A percentile compares a stretch with the other conserved stretches of the same genome.
phyloP scores from a whole-genome alignment of 2,888 invertebrate genomes.

The Scaptodrosophila latifasciaeformis region DNA sequence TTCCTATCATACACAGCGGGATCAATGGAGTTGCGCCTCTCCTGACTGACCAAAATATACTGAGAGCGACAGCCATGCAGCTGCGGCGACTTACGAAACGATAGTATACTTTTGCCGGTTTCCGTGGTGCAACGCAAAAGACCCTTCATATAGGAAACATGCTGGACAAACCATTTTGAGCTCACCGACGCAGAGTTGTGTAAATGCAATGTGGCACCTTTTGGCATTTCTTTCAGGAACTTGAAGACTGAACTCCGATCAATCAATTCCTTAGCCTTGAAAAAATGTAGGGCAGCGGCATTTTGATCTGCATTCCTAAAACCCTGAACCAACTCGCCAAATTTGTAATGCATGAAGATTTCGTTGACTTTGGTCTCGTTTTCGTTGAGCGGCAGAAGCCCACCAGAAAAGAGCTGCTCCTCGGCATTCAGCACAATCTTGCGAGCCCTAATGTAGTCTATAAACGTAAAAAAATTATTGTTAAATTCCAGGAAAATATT shows the following conservation, averaged over 20 bases:
- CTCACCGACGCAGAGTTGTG: constrained; percentile 77
- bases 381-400: constrained; percentile 52
- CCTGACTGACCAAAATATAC: constrained; percentile 60
- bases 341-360: constrained; percentile 69
- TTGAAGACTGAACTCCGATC: constrained; percentile 77
- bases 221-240: constrained; percentile 78
- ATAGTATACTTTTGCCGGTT: constrained; percentile 41
- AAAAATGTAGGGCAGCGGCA: constrained; percentile 78
- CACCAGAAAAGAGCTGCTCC: constrained; percentile 68
- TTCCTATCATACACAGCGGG: constrained; percentile 76
- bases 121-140: constrained; percentile 62
- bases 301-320: constrained; percentile 62
- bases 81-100: constrained; percentile 49
- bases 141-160: constrained; percentile 76
- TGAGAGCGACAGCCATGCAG: constrained; percentile 54
- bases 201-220: constrained; percentile 77
- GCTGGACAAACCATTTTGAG: constrained; percentile 76
- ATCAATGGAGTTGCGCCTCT: constrained; percentile 74
- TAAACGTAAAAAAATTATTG: too few relatives aligned
- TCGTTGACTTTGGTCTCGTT: constrained; percentile 65
- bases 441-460: constrained; percentile 70
- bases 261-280: constrained; percentile 76
- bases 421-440: constrained; percentile 68
- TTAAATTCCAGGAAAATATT: too few relatives aligned
- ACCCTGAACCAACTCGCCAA: constrained; percentile 62